Conservation (phyloP, 2,888 invertebrate genomes). For the Deladenus siricidicola region DNA sequence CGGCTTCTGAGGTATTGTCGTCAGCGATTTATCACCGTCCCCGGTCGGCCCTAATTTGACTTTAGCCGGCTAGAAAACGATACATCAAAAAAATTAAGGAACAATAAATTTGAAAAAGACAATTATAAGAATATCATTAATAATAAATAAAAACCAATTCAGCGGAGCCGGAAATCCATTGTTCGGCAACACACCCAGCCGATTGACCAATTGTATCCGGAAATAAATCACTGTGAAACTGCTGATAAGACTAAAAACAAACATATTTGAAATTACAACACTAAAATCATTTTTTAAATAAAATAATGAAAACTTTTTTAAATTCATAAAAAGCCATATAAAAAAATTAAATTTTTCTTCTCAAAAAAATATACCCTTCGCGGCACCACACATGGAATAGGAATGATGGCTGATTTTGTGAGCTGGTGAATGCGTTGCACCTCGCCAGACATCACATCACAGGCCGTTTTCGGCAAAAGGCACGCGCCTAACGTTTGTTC, state of each 20-base stretch:
- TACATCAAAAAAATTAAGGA: too few relatives aligned
- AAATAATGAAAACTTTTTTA: neutral
- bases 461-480: slow-evolving; percentile 78
- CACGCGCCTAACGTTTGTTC: slow-evolving; percentile 84
- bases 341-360: too few relatives aligned
- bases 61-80: too few relatives aligned
- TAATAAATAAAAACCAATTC: too few relatives aligned
- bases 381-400: slow-evolving; percentile 87
- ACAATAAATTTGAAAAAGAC: too few relatives aligned
- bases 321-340: neutral
- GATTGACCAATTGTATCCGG: slow-evolving; percentile 76
- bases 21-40: too few relatives aligned
- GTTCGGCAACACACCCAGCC: slow-evolving; percentile 71
- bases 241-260: slow-evolving; percentile 73
- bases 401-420: slow-evolving; percentile 75
- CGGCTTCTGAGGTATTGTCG: too few relatives aligned
- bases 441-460: slow-evolving; percentile 78
- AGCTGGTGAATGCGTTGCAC: slow-evolving; percentile 82
- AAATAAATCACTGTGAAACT: slow-evolving; percentile 86
- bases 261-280: neutral
- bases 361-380: slow-evolving; percentile 69
- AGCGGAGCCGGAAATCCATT: slow-evolving; percentile 75
- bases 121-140: too few relatives aligned
- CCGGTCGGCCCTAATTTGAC: too few relatives aligned
- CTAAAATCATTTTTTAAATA: neutral